Evolutionary conservation across 2,888 invertebrate genomes (phyloP).

Genomic region (Erpobdella octoculata): DNA sequence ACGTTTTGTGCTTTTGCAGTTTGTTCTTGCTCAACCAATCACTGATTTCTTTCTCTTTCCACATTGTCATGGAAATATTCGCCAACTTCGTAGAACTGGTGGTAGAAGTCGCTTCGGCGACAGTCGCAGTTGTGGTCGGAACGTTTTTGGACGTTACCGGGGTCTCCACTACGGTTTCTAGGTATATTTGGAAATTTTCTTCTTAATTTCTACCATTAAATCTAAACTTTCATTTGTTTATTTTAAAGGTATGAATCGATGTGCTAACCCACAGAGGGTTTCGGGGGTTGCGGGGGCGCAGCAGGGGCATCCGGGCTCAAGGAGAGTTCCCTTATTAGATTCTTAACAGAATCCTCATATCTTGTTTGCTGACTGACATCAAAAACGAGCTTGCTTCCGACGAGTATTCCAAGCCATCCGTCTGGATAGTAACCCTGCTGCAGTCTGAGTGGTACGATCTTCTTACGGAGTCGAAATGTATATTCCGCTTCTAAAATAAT

Average conservation of each 20-base stretch:
- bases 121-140: not conserved
- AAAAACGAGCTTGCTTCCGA: constrained; percentile 32
- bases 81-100: not conserved
- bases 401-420: constrained; percentile 34
- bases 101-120: not conserved
- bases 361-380: constrained; percentile 39
- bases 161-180: not conserved
- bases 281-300: not conserved
- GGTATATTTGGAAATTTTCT: not conserved
- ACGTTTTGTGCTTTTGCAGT: constrained; percentile 13
- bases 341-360: constrained; percentile 39
- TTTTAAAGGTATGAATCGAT: too few species aligned
- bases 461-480: constrained; percentile 27
- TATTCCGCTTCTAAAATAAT: constrained; percentile 35
- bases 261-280: too few species aligned
- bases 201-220: not conserved
- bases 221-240: too few species aligned
- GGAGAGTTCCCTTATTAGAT: constrained; percentile 43
- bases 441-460: constrained; percentile 29
- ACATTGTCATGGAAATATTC: constrained; percentile 1
- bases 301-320: constrained; percentile 34
- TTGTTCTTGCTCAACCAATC: constrained; percentile 25
- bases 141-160: not conserved
- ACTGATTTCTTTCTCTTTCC: constrained; percentile 20
- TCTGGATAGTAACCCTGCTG: constrained; percentile 31